Conservation (phyloP, 2,888 invertebrate species). For the Serripes groenlandicus region DNA sequence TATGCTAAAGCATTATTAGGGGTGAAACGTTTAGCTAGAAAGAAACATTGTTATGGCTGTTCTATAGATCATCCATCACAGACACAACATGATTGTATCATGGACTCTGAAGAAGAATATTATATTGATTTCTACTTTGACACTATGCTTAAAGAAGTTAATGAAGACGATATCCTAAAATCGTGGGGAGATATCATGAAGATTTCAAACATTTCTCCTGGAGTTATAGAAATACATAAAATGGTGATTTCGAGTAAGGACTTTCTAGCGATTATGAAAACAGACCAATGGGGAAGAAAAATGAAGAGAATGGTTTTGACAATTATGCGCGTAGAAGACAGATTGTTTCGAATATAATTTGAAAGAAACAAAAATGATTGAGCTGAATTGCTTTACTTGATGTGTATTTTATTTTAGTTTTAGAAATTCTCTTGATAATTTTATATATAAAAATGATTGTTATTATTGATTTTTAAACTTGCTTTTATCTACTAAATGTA, state of each 20-base stretch:
- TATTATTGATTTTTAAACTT: too few relatives aligned
- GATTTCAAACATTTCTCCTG: conserved; percentile 23
- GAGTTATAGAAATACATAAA: conserved; percentile 36
- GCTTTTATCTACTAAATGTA: too few relatives aligned
- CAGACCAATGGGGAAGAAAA: conserved; percentile 36
- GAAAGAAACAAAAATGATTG: background rate
- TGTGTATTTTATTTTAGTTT: too few relatives aligned
- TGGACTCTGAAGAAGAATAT: conserved; percentile 26
- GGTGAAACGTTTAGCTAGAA: conserved; percentile 14
- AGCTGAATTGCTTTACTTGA: too few relatives aligned
- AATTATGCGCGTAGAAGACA: conserved; percentile 21
- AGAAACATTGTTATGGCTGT: conserved; percentile 31
- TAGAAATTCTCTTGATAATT: too few relatives aligned
- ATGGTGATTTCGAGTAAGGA: conserved; percentile 31
- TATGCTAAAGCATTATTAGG: conserved; percentile 40
- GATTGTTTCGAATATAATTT: conserved; percentile 13
- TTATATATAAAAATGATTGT: too few relatives aligned
- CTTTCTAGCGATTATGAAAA: conserved; percentile 41
- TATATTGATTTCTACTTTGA: conserved; percentile 40
- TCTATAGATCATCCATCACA: conserved; percentile 34
- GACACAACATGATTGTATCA: conserved; percentile 39
- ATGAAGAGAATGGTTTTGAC: conserved; percentile 35
- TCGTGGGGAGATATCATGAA: conserved; percentile 29
- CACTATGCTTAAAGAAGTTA: conserved; percentile 34
- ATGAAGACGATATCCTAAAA: conserved; percentile 28